phyloP scores from a whole-genome alignment of 1,140 invertebrate species.

The Meloidogyne floridensis region DNA sequence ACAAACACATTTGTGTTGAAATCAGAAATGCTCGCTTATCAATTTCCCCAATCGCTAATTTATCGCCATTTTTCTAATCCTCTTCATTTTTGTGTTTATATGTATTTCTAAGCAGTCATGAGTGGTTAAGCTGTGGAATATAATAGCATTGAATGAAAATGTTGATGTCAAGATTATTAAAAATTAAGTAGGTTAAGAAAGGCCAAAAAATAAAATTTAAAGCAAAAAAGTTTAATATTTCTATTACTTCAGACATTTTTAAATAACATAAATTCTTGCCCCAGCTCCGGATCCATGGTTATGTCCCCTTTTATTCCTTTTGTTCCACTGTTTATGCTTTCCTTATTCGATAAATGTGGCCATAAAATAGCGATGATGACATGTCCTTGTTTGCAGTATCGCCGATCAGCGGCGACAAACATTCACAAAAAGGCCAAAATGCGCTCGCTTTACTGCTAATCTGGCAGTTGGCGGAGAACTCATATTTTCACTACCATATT shows the following conservation, averaged over 20 bases:
- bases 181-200: neutral
- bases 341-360: neutral
- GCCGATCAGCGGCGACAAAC: neutral
- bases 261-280: no score
- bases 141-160: neutral
- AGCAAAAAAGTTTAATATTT: no score
- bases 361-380: slow-evolving; percentile 5
- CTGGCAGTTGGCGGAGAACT: neutral
- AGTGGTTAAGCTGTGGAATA: neutral
- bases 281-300: no score
- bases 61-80: neutral
- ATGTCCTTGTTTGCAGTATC: slow-evolving; percentile 3
- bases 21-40: neutral
- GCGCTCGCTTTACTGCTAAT: neutral
- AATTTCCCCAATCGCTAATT: neutral
- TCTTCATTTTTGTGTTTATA: slow-evolving; percentile 2
- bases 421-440: neutral
- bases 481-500: neutral
- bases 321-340: neutral
- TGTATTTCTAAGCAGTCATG: neutral
- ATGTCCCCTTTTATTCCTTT: no score
- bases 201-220: neutral
- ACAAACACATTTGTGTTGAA: neutral
- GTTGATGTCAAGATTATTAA: neutral
- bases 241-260: no score